Evolutionary conservation across 2,888 invertebrate species (phyloP), one percentile per base, ranked within the genome.

Genomic region (Tenthredo scrophulariae): DNA sequence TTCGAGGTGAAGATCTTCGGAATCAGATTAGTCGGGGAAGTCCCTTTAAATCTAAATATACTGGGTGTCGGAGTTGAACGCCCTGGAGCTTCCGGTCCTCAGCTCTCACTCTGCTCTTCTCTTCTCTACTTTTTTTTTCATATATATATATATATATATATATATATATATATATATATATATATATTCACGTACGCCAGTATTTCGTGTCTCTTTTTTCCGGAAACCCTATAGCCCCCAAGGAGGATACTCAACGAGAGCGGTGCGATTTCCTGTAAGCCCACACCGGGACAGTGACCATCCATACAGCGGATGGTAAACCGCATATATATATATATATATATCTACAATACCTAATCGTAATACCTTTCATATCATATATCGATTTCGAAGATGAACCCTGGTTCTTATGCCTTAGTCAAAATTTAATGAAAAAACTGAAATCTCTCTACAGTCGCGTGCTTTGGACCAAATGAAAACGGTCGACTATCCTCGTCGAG

Each of bases 141-240:
- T 33, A 33, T 33, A 33, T 33, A 33, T 65, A 74, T 43, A 50
- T 80, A 33, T 33, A 33, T 33, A 33, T 33, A 33, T 65, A 74
- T 43, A 50, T 80, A 33, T 33, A 33, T 33, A 33, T 33, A 33
- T 65, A 74, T 43, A 50, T 80, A 33, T 33, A 33, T 33, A 33
- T 33, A 33, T 65, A 74, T 43, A 50, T 80, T 80, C 29, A 29
- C n/a, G 65, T 46, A 13, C 29, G 70, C 58, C 18, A 37, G 37
- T 62, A 86, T 85, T 85, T 82, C 84, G 67, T 29, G 74, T 77
- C 85, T 50, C 87, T 85, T 85, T 82, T 84, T 86, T 85, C 87
- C 87, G 90, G 93, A 92, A 93, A 93, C 90, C 89, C 90, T 92
- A 93, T 93, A 92, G 92, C 92, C 92, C 87, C 89, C 89, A 89